Percentiles rank a stretch among this genome's conserved stretches.
These are phyloP conservation scores for Calameuta pallipes DNA, from an alignment of 2,888 invertebrate species.

Conservation along the genomic window DNA sequence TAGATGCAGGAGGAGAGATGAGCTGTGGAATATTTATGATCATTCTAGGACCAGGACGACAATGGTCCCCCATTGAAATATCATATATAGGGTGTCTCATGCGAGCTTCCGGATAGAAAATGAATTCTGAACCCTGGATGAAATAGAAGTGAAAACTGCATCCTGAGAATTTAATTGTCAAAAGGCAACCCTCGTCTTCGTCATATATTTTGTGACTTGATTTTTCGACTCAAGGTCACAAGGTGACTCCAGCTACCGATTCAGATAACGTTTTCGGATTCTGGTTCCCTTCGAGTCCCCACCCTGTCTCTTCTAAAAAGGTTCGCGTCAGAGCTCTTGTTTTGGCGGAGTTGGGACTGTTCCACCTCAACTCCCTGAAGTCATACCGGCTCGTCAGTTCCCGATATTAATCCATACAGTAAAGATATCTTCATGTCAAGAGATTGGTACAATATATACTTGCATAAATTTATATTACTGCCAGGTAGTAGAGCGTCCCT, in stretches of 20 bases:
- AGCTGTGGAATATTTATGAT: conserved; percentile 53
- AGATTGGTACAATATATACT: neutral
- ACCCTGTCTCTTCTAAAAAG: too few relatives aligned
- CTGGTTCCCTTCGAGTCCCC: too few relatives aligned
- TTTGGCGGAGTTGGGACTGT: too few relatives aligned
- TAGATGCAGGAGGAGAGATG: conserved; percentile 34
- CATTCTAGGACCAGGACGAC: conserved; percentile 43
- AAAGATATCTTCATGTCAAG: too few relatives aligned
- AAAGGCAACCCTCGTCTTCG: neutral
- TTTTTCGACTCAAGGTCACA: too few relatives aligned
- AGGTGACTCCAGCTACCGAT: too few relatives aligned
- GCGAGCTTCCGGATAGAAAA: neutral
- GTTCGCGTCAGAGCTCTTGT: too few relatives aligned
- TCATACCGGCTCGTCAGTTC: too few relatives aligned
- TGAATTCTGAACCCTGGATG: neutral
- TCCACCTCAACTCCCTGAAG: too few relatives aligned
- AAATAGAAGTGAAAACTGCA: neutral
- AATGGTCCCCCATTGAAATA: conserved; percentile 41
- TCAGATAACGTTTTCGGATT: too few relatives aligned
- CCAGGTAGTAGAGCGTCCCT: neutral
- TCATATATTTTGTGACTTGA: neutral
- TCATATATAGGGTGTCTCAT: conserved; percentile 15
- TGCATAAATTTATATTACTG: neutral
- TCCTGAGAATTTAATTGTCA: neutral
- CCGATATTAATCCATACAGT: too few relatives aligned